Base-by-base conservation (phyloP, 2,113 vertebrate genomes). In the Scomber scombrus region DNA sequence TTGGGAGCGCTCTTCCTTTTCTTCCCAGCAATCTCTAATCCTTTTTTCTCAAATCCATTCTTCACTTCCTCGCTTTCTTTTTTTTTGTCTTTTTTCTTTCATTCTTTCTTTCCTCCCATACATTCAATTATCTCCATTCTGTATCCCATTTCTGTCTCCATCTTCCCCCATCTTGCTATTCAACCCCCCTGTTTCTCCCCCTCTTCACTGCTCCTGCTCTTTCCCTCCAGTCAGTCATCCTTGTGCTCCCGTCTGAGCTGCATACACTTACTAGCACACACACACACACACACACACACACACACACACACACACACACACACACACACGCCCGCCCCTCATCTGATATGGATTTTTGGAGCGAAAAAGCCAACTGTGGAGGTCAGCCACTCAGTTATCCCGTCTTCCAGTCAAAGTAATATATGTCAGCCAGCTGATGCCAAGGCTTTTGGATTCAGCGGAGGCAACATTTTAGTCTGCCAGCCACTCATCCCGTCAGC, bases 21-120 rank as follows among this genome's bases (percentile, higher is more conserved):
- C 56, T 89, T 93, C 87, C 89, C 82, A 81, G 84, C 80, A 85
- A 66, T 77, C 76, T 75, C 60, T 73, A 16, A 84, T 86, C 21
- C 65, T 81, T 87, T 81, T 21, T 60, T 65, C 49, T 45, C 54
- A 73, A 12, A 82, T 85, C 81, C 55, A 50, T 86, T 78, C 40
- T 14, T 62, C 3, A 16, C 5, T 75, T 65, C 31, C 52, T 78
- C 4, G 13, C 31, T 45, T n/a, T 68, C 21, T 84, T 11, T 66
- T 1, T 76, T 78, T 50, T 71, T 31, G 6, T 26, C 23, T 26
- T 26, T 26, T n/a, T n/a, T n/a, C 21, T 61, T 50, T 64, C 14
- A 19, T 18, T 45, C 8, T 26, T 11, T 34, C 29, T 34, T 0
- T 18, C 29, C 6, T 18, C 9, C 13, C 14, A 8, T 5, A 12